phyloP scores from a whole-genome alignment of 2,113 vertebrate genomes.

The Hippocampus mohnikei region DNA sequence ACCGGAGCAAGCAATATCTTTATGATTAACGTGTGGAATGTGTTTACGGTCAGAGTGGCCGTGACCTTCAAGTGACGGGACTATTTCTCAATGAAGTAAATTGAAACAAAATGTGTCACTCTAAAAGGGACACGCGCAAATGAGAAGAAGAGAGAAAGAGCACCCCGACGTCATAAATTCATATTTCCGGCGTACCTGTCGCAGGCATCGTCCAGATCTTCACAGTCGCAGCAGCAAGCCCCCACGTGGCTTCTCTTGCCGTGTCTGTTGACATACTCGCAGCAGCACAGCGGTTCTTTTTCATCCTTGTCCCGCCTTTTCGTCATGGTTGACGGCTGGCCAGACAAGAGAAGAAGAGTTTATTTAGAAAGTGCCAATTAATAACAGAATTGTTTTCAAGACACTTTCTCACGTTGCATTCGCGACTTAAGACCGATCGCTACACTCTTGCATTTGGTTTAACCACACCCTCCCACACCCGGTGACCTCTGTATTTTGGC shows the following conservation, averaged over 20 bases:
- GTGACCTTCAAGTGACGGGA: neutral
- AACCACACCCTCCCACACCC: too few relatives aligned
- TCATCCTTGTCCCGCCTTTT: conserved; percentile 72
- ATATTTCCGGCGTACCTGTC: conserved; percentile 76
- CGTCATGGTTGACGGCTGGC: conserved; percentile 58
- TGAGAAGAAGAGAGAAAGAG: neutral
- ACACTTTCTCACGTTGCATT: too few relatives aligned
- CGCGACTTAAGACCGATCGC: too few relatives aligned
- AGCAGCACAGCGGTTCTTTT: conserved; percentile 84
- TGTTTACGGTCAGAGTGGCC: neutral
- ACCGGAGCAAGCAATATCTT: neutral
- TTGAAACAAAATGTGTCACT: neutral
- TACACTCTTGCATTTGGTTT: too few relatives aligned
- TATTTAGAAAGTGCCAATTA: too few relatives aligned
- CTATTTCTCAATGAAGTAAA: neutral
- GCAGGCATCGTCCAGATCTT: conserved; percentile 86
- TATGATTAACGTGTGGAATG: neutral
- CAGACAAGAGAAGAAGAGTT: neutral
- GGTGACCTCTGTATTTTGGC: too few relatives aligned
- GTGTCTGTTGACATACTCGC: conserved; percentile 84
- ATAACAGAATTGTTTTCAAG: too few relatives aligned
- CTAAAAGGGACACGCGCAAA: neutral
- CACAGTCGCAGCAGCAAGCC: conserved; percentile 88
- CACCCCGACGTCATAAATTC: too few relatives aligned
- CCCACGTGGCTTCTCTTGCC: conserved; percentile 85